Conservation (phyloP, 2,888 invertebrate genomes). For the Apotomis betuletana region DNA sequence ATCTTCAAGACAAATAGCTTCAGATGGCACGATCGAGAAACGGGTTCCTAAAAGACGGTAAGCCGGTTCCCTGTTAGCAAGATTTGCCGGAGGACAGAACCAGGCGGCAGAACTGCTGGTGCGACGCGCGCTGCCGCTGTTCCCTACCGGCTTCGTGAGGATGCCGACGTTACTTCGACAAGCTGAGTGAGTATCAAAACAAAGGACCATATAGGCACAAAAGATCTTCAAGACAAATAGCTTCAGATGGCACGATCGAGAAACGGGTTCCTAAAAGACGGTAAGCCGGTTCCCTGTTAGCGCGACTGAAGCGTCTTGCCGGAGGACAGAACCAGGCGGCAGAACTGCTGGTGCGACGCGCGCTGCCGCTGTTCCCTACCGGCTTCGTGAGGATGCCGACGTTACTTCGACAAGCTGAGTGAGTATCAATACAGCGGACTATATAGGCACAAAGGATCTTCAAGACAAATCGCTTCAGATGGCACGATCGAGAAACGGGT, state of each 20-base stretch:
- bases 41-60: too few species aligned
- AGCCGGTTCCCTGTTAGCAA: too few species aligned
- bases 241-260: too few species aligned
- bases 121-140: slow-evolving; percentile 84
- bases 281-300: too few species aligned
- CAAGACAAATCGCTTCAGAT: too few species aligned
- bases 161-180: slow-evolving; percentile 81
- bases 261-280: too few species aligned
- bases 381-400: slow-evolving; percentile 86
- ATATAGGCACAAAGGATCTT: too few species aligned
- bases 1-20: too few species aligned
- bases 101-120: slow-evolving; percentile 82
- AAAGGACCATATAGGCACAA: too few species aligned
- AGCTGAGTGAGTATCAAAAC: slow-evolving; percentile 67
- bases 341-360: slow-evolving; percentile 81
- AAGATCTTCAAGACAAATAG: too few species aligned
- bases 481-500: too few species aligned
- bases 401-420: slow-evolving; percentile 80
- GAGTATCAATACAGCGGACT: slow-evolving; percentile 47
- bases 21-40: too few species aligned
- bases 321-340: slow-evolving; percentile 62
- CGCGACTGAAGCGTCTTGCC: slow-evolving; percentile 32
- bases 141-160: slow-evolving; percentile 87
- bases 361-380: slow-evolving; percentile 86
- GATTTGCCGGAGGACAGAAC: slow-evolving; percentile 41